Conservation (phyloP, 2,888 invertebrate genomes). For the Parnassius orleans region DNA sequence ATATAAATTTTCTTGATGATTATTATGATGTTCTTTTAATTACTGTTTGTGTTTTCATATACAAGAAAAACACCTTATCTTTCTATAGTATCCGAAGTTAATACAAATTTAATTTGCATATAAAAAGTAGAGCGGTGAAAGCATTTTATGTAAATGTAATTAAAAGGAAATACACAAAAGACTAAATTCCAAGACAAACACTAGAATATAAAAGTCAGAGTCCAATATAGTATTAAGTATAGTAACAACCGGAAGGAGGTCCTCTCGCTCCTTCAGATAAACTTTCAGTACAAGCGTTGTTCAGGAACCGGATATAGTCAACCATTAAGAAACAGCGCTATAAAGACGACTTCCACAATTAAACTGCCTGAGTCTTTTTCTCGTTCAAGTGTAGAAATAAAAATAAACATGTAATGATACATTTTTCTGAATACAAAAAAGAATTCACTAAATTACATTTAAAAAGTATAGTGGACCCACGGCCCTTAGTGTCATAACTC, state of each 20-base stretch:
- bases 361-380: slow-evolving; percentile 10
- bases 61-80: no score
- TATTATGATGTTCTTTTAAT: no score
- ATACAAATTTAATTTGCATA: no score
- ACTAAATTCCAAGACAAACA: slow-evolving; percentile 1
- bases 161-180: no score
- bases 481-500: no score
- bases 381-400: neutral
- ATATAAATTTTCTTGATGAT: no score
- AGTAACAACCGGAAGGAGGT: slow-evolving; percentile 16
- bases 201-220: slow-evolving; percentile 7
- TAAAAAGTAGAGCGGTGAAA: no score
- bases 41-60: no score
- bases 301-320: slow-evolving; percentile 62
- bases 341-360: slow-evolving; percentile 22
- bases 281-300: slow-evolving; percentile 54
- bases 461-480: neutral
- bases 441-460: neutral
- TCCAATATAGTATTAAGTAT: neutral
- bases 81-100: no score
- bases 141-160: no score
- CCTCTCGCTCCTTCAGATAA: slow-evolving; percentile 37
- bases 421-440: neutral
- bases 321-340: slow-evolving; percentile 61
- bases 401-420: neutral